Base-by-base conservation (phyloP, 2,797 vertebrate genomes). In the Poecilia wingei region DNA sequence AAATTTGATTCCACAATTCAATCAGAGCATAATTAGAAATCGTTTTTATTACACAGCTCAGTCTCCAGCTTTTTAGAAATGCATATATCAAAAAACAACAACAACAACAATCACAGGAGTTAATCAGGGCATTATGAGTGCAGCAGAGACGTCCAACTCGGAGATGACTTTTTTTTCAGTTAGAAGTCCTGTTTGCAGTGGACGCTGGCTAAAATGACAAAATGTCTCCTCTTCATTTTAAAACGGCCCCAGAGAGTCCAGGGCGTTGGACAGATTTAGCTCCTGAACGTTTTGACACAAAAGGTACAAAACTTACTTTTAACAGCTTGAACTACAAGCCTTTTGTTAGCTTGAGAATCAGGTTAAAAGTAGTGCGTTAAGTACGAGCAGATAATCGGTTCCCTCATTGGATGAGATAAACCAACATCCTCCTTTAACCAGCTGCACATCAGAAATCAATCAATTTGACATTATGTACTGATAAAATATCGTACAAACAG, bases 41-140 rank as follows among this genome's bases (percentile, higher is more conserved):
- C 8, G 49, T 61, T 74, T 92, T 92, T 90, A 92, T 88, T 90
- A 76, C 79, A 87, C 57, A 72, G 36, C 88, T 92, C 84, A 85
- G 64, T 87, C 79, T 86, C 74, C 14, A 81, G 41, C 61, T 87
- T 92, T 92, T 86, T 84, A 92, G 84, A 92, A 47, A 80, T 76
- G 87, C 81, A 89, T 77, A 18, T 47, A 85, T 7, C 68, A 78
- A 80, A 77, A 72, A 33, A 31, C 10, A 28, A 57, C 25, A 28
- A 57, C 25, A 28, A 4, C 79, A 61, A 64, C 16, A 66, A 66
- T 74, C 46, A 85, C 64, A 84, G 9, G 31, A 49, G 77, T 87
- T 20, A 84, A 49, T 84, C 70, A 43, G 39, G 78, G 82, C 81
- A 84, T 82, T 4, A 10, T 49, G 64, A 41, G 25, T 39, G 39